phyloP scores from a whole-genome alignment of 2,888 invertebrate genomes.

The Tetragonula carbonaria region DNA sequence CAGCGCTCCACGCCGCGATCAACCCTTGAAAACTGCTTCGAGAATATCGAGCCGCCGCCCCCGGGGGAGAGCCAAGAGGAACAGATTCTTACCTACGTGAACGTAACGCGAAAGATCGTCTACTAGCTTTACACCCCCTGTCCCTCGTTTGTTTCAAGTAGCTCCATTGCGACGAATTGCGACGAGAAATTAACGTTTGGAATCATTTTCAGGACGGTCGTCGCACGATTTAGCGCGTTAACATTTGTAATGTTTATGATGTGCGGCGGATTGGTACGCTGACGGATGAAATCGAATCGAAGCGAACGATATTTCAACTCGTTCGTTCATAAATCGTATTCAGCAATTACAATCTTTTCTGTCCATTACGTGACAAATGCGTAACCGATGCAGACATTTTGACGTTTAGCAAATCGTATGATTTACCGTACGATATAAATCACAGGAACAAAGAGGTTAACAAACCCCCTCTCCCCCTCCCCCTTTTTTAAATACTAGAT shows the following conservation, averaged over 20 bases:
- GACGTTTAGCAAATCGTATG: background rate
- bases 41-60: constrained; percentile 75
- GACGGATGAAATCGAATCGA: background rate
- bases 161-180: background rate
- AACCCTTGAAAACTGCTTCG: constrained; percentile 73
- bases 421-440: background rate
- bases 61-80: constrained; percentile 56
- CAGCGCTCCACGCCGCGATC: constrained; percentile 52
- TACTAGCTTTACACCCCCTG: background rate
- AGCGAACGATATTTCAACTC: background rate
- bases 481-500: background rate
- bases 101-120: background rate
- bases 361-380: background rate
- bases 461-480: background rate
- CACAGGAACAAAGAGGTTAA: background rate
- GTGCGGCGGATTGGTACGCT: background rate
- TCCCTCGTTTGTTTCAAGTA: background rate
- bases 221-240: background rate
- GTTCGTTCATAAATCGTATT: background rate
- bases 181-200: background rate
- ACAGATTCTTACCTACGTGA: constrained; percentile 44
- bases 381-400: background rate
- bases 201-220: background rate
- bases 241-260: background rate
- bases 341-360: background rate